Conservation (phyloP, 2,797 vertebrate genomes). For the Ibycter americanus region DNA sequence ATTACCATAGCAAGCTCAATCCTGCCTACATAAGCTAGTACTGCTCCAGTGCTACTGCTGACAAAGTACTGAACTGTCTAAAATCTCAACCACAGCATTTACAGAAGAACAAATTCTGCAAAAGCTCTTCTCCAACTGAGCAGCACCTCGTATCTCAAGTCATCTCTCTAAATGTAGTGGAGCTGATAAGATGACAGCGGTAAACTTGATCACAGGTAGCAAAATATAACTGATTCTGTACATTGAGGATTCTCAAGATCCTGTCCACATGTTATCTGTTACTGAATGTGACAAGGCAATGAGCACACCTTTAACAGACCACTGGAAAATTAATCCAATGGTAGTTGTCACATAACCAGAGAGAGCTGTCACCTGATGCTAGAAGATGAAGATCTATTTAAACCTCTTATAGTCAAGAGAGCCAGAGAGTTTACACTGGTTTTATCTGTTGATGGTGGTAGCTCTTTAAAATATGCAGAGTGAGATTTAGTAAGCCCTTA, state of each 20-base stretch:
- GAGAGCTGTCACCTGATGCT: neutral
- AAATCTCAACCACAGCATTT: neutral
- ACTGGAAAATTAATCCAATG: neutral
- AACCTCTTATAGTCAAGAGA: neutral
- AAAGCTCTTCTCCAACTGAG: neutral
- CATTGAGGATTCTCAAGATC: neutral
- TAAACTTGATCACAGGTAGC: neutral
- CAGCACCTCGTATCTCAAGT: neutral
- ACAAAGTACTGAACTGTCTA: neutral
- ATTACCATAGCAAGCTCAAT: neutral
- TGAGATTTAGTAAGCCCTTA: neutral
- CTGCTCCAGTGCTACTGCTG: neutral
- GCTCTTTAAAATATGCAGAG: neutral
- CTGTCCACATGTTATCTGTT: neutral
- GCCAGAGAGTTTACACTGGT: neutral
- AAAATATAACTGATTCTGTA: neutral
- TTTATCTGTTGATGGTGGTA: neutral
- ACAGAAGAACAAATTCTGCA: neutral
- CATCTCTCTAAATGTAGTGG: neutral
- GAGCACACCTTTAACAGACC: neutral
- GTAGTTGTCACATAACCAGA: too few species aligned
- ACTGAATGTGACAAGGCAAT: neutral
- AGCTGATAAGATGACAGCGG: accelerated
- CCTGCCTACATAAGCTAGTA: neutral
- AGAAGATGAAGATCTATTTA: neutral